Base-by-base conservation (phyloP, 2,888 invertebrate species). In the Blomia tropicalis region DNA sequence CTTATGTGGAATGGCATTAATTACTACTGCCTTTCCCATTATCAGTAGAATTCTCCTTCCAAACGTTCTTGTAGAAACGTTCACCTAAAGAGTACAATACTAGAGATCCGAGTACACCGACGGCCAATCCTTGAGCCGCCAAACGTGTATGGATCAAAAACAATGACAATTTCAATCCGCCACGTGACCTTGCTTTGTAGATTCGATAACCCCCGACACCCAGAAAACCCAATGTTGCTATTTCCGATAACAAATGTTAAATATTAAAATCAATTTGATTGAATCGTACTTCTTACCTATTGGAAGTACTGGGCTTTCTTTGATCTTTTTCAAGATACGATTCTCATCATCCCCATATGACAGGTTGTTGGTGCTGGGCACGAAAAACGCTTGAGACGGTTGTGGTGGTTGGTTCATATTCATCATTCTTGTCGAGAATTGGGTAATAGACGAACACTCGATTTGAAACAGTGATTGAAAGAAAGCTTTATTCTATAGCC, bases 101-200 rank as follows among this genome's bases (percentile, higher is more conserved):
- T 23, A 56, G 25, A 5, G 56, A 56, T n/a, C 56, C 56, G 23
- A 56, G 56, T 19, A 29, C 56, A 25, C 30, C 56, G 11, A 56
- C 56, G 29, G 56, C 56, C 17, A 56, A 56, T 19, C 56, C 56
- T 36, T 56, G 56, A 2, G 56, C 56, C 14, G 56, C 56, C 11
- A 56, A 25, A 56, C 56, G 56, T 19, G 56, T 56, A 25, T 56
- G 56, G 56, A 56, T 56, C 14, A 56, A 23, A 25, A 56, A 56
- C 14, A 56, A 56, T 14, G n/a, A 19, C 14, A 56, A 25, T 36
- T 56, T 56, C 36, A 32, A n/a, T 32, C 56, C 56, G 23, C 56
- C 56, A 56, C 56, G 56, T 11, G 7, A 11, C 11, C 32, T 17
- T n/a, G 56, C 56, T 30, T 56, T 56, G 29, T 56, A 56, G 3